phyloP scores from a whole-genome alignment of 64 coral and sea anemone genomes.

The Montipora efflorescens region DNA sequence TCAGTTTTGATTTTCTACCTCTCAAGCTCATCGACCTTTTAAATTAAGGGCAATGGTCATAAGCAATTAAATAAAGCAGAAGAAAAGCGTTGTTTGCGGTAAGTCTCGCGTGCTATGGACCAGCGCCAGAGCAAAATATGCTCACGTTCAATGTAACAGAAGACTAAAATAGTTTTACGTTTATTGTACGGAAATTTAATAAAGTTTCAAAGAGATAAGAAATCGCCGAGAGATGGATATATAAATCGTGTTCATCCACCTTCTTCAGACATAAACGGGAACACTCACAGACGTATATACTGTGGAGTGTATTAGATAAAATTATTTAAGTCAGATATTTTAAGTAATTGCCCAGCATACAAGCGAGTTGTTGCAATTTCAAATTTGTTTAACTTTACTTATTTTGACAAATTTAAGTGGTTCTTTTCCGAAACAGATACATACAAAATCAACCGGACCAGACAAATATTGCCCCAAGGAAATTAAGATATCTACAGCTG shows the following conservation, averaged over 20 bases:
- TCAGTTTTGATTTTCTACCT: background rate
- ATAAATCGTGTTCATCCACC: too few species aligned
- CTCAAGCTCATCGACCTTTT: background rate
- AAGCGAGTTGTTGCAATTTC: background rate
- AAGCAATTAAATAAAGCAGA: background rate
- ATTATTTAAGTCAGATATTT: background rate
- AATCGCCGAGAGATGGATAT: too few species aligned
- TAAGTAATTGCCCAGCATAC: background rate
- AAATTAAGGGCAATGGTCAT: background rate
- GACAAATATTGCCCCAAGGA: background rate
- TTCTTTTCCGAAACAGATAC: conserved; percentile 23
- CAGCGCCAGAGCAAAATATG: too few species aligned
- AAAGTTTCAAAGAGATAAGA: too few species aligned
- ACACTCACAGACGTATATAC: background rate
- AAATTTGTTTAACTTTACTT: background rate
- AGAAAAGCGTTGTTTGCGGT: too few species aligned
- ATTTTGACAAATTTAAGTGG: background rate
- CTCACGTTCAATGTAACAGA: too few species aligned
- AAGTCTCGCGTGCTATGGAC: too few species aligned
- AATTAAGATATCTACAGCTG: background rate
- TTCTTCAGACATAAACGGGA: too few species aligned
- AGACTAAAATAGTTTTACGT: too few species aligned
- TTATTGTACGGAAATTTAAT: too few species aligned
- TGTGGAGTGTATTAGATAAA: background rate
- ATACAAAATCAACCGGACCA: background rate